phyloP scores from a whole-genome alignment of 2,113 vertebrate genomes.

The Osmerus mordax region DNA sequence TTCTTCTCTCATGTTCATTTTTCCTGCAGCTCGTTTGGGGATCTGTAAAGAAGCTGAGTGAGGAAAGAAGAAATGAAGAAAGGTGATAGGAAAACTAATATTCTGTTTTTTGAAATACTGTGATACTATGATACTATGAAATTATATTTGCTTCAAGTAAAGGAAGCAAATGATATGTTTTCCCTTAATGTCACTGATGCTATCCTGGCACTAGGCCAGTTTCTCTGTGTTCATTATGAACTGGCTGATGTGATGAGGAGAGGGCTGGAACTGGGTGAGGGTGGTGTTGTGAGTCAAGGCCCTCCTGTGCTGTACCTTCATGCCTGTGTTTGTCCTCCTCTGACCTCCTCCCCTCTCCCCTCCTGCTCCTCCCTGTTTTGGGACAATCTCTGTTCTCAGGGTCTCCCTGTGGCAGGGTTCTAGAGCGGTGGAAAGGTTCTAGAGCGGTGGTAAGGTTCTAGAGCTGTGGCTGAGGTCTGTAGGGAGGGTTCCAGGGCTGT shows the following conservation, averaged over 20 bases:
- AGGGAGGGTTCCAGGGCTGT: too few relatives aligned
- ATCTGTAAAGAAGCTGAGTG: background rate
- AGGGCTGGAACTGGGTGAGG: too few relatives aligned
- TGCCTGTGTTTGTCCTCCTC: too few relatives aligned
- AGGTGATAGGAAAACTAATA: too few relatives aligned
- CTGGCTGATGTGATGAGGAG: background rate
- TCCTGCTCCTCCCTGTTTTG: background rate
- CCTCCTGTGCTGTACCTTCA: background rate
- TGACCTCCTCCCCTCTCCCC: background rate
- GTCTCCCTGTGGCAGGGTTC: background rate
- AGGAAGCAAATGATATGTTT: too few relatives aligned
- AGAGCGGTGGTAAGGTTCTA: background rate
- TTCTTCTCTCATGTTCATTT: background rate
- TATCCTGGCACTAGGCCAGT: background rate
- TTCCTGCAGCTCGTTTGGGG: background rate
- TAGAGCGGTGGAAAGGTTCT: background rate
- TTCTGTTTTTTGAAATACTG: too few relatives aligned
- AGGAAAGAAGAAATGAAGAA: too few relatives aligned
- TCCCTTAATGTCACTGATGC: too few relatives aligned
- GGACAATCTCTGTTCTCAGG: background rate
- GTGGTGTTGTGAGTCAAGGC: background rate
- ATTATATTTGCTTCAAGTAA: too few relatives aligned
- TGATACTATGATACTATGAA: too few relatives aligned
- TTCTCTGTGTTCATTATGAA: constrained; percentile 1
- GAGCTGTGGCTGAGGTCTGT: too few relatives aligned